Evolutionary conservation across 2,888 invertebrate species (phyloP).

Genomic region (Agonopterix subpropinquella): DNA sequence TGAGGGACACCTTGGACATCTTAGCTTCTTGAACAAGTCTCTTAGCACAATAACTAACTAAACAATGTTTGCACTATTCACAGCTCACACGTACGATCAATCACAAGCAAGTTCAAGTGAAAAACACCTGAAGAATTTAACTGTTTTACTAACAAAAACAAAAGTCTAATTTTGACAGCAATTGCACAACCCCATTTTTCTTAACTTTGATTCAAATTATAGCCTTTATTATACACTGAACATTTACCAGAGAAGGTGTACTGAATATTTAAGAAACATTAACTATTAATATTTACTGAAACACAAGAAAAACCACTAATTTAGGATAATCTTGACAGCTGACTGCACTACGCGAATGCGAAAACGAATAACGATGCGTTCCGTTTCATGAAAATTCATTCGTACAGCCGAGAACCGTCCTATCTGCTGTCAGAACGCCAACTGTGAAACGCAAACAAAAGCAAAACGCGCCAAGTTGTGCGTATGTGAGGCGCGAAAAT

Average conservation of each 20-base stretch:
- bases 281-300: too few species aligned
- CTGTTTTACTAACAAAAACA: slow-evolving; percentile 35
- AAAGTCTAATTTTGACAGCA: slow-evolving; percentile 45
- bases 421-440: slow-evolving; percentile 50
- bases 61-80: slow-evolving; percentile 39
- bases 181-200: slow-evolving; percentile 43
- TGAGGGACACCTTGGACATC: slow-evolving; percentile 69
- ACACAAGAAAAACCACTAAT: too few species aligned
- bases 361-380: slow-evolving; percentile 32
- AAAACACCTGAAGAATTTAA: slow-evolving; percentile 39
- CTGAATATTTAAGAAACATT: too few species aligned
- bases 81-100: slow-evolving; percentile 35
- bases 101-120: slow-evolving; percentile 39
- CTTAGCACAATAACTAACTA: slow-evolving; percentile 38
- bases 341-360: slow-evolving; percentile 4
- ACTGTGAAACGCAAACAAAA: slow-evolving; percentile 39
- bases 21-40: slow-evolving; percentile 25
- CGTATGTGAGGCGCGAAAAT: slow-evolving; percentile 1
- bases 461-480: slow-evolving; percentile 26
- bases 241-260: too few species aligned
- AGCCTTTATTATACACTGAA: neutral
- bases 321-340: neutral
- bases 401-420: slow-evolving; percentile 30
- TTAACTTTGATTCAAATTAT: slow-evolving; percentile 2
- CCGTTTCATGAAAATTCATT: slow-evolving; percentile 34